Percentiles rank a stretch among this genome's conserved stretches.
These are phyloP conservation scores for Archegozetes longisetosus DNA, from an alignment of 1,140 invertebrate genomes.

Conservation along the genomic window DNA sequence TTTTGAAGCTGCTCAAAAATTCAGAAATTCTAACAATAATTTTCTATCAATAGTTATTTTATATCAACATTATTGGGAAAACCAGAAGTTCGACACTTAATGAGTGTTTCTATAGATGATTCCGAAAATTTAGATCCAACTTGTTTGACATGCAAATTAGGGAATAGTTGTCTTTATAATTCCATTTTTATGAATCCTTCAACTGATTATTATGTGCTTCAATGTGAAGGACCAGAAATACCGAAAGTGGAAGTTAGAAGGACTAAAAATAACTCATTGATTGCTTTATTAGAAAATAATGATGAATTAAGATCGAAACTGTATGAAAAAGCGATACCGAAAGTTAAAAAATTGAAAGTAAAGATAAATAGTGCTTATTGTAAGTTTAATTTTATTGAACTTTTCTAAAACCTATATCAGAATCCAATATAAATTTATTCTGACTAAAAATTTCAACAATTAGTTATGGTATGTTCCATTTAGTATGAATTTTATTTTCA, in stretches of 20 bases:
- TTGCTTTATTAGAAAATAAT: conserved; percentile 4
- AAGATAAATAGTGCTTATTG: not conserved
- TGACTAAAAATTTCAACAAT: too few species aligned
- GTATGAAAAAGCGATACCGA: conserved; percentile 1
- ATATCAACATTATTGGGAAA: conserved; percentile 58
- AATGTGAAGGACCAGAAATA: conserved; percentile 37
- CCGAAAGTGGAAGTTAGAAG: conserved; percentile 3
- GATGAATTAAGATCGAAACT: not conserved
- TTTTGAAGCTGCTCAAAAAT: not conserved
- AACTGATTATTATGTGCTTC: conserved; percentile 53
- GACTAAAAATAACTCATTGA: conserved; percentile 4
- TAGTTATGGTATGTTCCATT: too few species aligned
- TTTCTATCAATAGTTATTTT: conserved; percentile 56
- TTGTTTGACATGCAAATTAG: conserved; percentile 37
- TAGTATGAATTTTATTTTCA: too few species aligned
- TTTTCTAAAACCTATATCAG: too few species aligned
- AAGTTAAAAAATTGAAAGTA: not conserved
- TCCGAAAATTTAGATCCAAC: not conserved
- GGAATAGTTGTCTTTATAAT: conserved; percentile 29
- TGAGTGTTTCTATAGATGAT: not conserved
- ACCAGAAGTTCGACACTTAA: conserved; percentile 55
- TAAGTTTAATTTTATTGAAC: too few species aligned
- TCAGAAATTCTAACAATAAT: too few species aligned
- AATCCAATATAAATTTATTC: too few species aligned
- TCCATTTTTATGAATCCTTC: conserved; percentile 45